Evolutionary conservation across 2,888 invertebrate genomes (phyloP).

Genomic region (Cantharis rustica): DNA sequence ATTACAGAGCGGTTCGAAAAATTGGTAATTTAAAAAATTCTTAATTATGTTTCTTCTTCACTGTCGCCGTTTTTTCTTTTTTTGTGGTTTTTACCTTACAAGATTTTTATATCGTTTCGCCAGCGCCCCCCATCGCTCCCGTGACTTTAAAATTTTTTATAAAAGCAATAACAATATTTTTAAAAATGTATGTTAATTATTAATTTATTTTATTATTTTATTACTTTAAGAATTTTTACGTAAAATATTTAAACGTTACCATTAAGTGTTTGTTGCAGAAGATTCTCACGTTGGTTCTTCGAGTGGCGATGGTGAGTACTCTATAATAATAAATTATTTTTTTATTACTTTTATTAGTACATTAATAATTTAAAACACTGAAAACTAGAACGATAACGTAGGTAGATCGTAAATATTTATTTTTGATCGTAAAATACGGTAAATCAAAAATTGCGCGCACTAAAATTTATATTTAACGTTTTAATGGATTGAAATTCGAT

Average conservation of each 20-base stretch:
- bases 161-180: neutral
- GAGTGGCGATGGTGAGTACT: constrained; percentile 54
- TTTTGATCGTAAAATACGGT: neutral
- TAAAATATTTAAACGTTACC: neutral
- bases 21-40: neutral
- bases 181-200: no score
- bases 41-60: neutral
- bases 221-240: neutral
- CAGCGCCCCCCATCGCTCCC: neutral
- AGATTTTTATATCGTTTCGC: neutral
- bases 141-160: no score
- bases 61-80: neutral
- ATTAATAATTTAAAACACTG: neutral
- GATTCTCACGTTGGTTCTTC: constrained; percentile 55
- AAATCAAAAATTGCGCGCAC: neutral
- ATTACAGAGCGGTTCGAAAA: constrained; percentile 30
- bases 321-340: neutral
- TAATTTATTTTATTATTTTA: neutral
- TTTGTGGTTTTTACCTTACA: neutral
- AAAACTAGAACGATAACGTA: neutral
- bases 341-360: constrained; percentile 1
- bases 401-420: constrained; percentile 3
- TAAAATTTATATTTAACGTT: neutral
- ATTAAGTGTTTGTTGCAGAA: constrained; percentile 46
- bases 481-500: neutral